These are phyloP conservation scores for Lagorchestes hirsutus DNA, from an alignment of 2,797 vertebrate genomes.

Conservation along the genomic window DNA sequence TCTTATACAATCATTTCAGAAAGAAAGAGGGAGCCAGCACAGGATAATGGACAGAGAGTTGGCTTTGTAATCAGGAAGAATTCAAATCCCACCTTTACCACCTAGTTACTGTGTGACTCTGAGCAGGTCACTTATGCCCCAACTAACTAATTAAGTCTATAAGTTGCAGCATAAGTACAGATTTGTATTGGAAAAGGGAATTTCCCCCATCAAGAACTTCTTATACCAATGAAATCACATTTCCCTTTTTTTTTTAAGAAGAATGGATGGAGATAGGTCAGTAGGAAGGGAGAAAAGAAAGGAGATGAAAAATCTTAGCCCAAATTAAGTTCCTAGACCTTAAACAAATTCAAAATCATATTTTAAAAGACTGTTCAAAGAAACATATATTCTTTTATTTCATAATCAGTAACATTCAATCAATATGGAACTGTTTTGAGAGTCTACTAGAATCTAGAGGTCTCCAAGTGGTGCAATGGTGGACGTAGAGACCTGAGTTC, in stretches of 20 bases:
- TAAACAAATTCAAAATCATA: background rate
- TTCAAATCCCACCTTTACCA: background rate
- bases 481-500: background rate
- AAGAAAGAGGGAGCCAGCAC: background rate
- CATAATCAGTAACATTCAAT: background rate
- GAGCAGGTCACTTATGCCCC: background rate
- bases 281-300: background rate
- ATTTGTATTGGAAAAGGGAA: background rate
- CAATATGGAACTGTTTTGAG: background rate
- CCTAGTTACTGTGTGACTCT: background rate
- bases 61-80: background rate
- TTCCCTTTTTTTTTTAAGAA: background rate
- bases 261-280: background rate
- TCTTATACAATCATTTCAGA: background rate
- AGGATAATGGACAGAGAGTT: background rate
- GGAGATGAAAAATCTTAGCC: background rate
- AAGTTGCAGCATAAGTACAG: background rate
- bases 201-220: background rate
- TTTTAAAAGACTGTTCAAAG: background rate
- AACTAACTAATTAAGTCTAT: background rate
- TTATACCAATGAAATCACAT: background rate
- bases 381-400: background rate
- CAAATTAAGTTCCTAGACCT: background rate
- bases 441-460: background rate
- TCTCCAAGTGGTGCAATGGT: background rate